Base-by-base conservation (phyloP, 1,140 invertebrate species). In the Spodoptera frugiperda region DNA sequence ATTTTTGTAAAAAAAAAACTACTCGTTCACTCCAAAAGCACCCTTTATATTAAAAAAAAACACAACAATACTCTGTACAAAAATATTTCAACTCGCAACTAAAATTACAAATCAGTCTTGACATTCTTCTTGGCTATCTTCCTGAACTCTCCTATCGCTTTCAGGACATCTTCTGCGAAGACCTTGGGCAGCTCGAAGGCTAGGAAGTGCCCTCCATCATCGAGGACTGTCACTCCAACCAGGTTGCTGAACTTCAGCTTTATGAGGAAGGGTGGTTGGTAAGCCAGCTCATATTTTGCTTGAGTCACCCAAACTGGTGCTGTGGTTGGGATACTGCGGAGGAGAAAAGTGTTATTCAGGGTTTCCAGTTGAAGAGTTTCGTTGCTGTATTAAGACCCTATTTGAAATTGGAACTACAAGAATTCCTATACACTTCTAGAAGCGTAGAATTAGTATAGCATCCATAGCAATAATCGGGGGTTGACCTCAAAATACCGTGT, bases 141-240 rank as follows among this genome's bases (percentile, higher is more conserved):
- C 54, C 82, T 85, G 70, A 90, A 90, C 15, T 78, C 82, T 12
- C 25, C 55, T 0, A 81, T 75, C 10, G 90, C 89, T 12, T 84
- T 84, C 10, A 89, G 68, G 90, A 90, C 90, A 78, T 97, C 96
- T 21, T 95, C 90, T 0, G 96, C 92, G 6, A 97, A 87, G 1
- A 96, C 73, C 81, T 95, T 77, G 0, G 97, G 97, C 78, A 96
- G 94, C 87, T 98, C 97, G 48, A 97, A 95, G 0, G 97, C 97
- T 6, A 96, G 95, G 90, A 98, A 98, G 88, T 98, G 97, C 0
- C 97, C 97, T 1, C 97, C 97, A 8, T 94, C 90, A 0, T 94
- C 79, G 10, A 95, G 78, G 39, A 95, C 82, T 11, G 91, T 95
- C 8, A 94, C 88, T 48, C 95, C 94, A 4, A 96, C 86, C 0